Percentiles rank a stretch among this genome's conserved stretches.
Evolutionary conservation across 2,797 vertebrate genomes (phyloP).

Genomic region (Enteromius mattozi): DNA sequence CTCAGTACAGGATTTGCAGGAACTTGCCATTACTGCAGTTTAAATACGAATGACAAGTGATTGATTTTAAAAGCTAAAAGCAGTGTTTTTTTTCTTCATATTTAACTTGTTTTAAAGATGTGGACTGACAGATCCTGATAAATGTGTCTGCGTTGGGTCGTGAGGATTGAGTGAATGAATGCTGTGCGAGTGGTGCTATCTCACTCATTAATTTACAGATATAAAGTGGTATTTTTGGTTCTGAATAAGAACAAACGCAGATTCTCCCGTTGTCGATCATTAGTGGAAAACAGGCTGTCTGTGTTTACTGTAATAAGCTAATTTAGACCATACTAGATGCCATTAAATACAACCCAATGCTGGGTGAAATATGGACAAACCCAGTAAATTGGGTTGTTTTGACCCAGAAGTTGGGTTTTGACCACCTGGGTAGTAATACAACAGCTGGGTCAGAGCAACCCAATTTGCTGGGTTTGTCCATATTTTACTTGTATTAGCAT

Average conservation of each 20-base stretch:
- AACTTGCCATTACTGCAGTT: neutral
- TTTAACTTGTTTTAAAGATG: constrained; percentile 8
- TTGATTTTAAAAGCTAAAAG: constrained; percentile 10
- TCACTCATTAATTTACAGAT: neutral
- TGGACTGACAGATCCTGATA: neutral
- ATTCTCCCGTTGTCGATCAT: neutral
- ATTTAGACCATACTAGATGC: neutral
- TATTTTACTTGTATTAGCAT: no score
- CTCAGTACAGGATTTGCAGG: neutral
- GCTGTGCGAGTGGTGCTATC: neutral
- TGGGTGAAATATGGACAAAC: no score
- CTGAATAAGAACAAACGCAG: neutral
- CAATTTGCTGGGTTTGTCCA: no score
- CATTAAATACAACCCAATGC: no score
- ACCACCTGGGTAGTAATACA: no score
- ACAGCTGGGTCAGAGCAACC: no score
- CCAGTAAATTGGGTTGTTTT: no score
- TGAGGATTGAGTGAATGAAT: constrained; percentile 12
- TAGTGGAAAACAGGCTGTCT: neutral
- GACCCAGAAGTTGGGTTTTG: no score
- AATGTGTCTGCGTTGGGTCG: neutral
- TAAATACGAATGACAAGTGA: constrained; percentile 5
- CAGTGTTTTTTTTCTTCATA: neutral
- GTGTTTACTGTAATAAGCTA: constrained; percentile 3
- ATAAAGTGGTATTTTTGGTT: neutral